A percentile compares a stretch with the other conserved stretches of the same genome.
These are phyloP conservation scores for Hybos culiciformis DNA, from an alignment of 2,888 invertebrate genomes.

Conservation along the genomic window DNA sequence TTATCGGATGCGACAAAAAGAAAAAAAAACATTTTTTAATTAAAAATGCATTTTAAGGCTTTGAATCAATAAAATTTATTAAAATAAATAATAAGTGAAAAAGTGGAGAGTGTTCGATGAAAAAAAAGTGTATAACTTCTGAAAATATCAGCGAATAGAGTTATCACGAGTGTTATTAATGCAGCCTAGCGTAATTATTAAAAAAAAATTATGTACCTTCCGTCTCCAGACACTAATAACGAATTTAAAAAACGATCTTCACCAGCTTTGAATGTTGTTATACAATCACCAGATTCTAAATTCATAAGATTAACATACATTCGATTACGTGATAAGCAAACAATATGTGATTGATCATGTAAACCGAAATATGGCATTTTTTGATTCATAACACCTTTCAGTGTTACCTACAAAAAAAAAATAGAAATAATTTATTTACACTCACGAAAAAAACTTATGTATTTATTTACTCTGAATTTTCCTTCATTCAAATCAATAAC, in stretches of 20 bases:
- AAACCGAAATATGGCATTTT: conserved; percentile 84
- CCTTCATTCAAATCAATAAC: conserved; percentile 71
- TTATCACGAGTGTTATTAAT: too few species aligned
- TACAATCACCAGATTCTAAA: conserved; percentile 52
- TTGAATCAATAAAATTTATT: too few species aligned
- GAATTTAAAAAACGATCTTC: conserved; percentile 84
- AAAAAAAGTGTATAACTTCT: too few species aligned
- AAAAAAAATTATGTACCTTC: conserved; percentile 43
- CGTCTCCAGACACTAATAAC: conserved; percentile 74
- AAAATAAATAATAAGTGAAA: too few species aligned
- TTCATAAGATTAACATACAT: conserved; percentile 86
- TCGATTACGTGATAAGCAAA: conserved; percentile 69
- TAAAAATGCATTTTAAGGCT: too few species aligned
- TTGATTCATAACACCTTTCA: conserved; percentile 83
- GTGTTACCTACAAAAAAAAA: conserved; percentile 43
- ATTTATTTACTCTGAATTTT: conserved; percentile 26
- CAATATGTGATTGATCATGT: conserved; percentile 61
- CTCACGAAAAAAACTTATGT: not conserved
- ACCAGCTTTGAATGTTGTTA: conserved; percentile 74
- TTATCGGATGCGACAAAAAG: too few species aligned
- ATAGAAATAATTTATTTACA: not conserved
- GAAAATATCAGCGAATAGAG: too few species aligned
- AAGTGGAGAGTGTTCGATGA: too few species aligned
- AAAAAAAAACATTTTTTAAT: too few species aligned
- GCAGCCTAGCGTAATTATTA: too few species aligned